Percentiles rank a stretch among this genome's conserved stretches.
These are phyloP conservation scores for Carapus acus DNA, from an alignment of 2,797 vertebrate genomes.

Conservation along the genomic window DNA sequence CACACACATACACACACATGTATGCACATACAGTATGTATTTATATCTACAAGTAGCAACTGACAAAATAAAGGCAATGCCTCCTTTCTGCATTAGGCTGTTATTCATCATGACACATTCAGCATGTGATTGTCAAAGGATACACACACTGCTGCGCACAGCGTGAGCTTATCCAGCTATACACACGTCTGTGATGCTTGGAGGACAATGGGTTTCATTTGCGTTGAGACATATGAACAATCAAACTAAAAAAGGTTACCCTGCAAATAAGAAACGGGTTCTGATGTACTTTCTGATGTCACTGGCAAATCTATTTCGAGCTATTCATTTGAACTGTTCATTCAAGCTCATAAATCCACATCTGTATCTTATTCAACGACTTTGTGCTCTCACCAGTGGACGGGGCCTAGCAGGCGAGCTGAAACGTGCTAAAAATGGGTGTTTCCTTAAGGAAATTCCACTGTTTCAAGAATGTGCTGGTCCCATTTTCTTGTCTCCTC, in stretches of 20 bases:
- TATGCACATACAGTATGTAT: too few species aligned
- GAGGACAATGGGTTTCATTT: neutral
- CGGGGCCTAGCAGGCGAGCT: neutral
- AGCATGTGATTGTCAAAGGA: constrained; percentile 1
- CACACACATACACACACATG: too few species aligned
- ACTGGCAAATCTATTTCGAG: too few species aligned
- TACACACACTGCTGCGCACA: neutral
- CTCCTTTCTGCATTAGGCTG: neutral
- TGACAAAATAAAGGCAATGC: neutral
- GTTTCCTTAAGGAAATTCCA: constrained; percentile 75
- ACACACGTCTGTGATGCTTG: neutral
- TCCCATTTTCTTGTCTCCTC: constrained; percentile 42
- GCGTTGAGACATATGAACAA: neutral
- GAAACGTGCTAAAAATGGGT: constrained; percentile 63
- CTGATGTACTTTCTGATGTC: too few species aligned
- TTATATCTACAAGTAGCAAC: neutral
- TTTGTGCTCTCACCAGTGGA: too few species aligned
- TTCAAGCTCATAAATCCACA: too few species aligned
- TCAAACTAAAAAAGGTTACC: too few species aligned
- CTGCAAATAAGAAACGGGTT: too few species aligned
- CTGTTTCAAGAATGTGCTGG: constrained; percentile 57
- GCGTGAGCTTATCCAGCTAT: constrained; percentile 4
- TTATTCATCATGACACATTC: constrained; percentile 15
- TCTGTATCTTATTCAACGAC: too few species aligned
- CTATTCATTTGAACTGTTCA: too few species aligned